phyloP scores from a whole-genome alignment of 2,113 vertebrate species.

The Glareola pratincola region DNA sequence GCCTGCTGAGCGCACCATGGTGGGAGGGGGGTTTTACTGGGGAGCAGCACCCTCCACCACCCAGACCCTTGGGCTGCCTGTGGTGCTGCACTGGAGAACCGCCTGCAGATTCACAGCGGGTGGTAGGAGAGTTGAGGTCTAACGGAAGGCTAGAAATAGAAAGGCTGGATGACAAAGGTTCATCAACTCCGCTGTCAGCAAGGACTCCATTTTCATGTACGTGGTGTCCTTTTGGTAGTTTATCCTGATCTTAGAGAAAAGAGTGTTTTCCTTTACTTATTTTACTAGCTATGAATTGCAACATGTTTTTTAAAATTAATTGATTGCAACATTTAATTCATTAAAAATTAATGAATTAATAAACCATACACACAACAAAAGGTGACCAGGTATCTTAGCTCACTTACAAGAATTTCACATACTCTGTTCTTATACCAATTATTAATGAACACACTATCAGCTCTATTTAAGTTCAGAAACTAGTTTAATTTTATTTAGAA shows the following conservation, averaged over 20 bases:
- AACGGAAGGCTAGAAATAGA: neutral
- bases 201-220: neutral
- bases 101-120: neutral
- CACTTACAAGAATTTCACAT: neutral
- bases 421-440: constrained; percentile 5
- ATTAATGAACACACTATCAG: neutral
- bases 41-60: neutral
- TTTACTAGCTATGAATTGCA: neutral
- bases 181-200: neutral
- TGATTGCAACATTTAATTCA: neutral
- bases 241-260: neutral
- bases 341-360: neutral
- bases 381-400: neutral
- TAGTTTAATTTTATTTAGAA: neutral
- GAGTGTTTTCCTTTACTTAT: neutral
- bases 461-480: neutral
- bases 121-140: neutral
- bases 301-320: neutral
- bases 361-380: neutral
- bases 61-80: neutral
- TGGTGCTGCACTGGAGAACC: neutral
- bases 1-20: rapidly evolving
- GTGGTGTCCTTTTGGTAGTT: neutral
- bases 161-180: neutral
- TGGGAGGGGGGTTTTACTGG: neutral